Evolutionary conservation across 2,888 invertebrate species (phyloP), one percentile per base, ranked within the genome.

Genomic region (Theodoxus fluviatilis): DNA sequence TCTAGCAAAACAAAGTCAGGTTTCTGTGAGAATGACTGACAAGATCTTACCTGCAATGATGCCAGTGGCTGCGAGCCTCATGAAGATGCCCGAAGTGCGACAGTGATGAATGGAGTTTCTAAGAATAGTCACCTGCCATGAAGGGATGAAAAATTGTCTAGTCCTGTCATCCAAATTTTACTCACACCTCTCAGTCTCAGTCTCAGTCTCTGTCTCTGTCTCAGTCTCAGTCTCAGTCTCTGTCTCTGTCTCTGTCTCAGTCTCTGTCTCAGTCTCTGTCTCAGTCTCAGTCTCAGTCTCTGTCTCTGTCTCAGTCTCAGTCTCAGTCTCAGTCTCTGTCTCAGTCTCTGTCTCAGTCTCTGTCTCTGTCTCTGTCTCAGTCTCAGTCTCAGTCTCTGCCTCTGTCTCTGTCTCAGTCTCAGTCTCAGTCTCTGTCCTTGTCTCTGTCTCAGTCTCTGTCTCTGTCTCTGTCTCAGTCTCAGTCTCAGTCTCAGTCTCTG

Each of bases 41-140:
- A 38, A 28, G 61, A 22, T 63, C 75, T 52, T 67, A 82, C 84
- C 84, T 72, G 82, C 81, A 28, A 83, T 78, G 1, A 83, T 71
- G 3, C 84, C 84, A 4, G 80, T 77, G 4, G 84, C 81, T 18
- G 81, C 81, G 37, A 83, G 73, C 66, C 84, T 77, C 82, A 84
- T 81, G 67, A 83, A 83, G 22, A 84, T 77, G 7, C 82, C 84
- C 6, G 83, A 83, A 1, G 83, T 83, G 22, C 78, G 73, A 72
- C 83, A 83, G 65, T 83, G 82, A 61, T 82, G 82, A 22, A 84
- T 83, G 67, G 79, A 67, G 47, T 74, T 74, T 49, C 68, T 74
- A n/a, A 72, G 52, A 18, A 74, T 69, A 25, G 70, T 70, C 31
- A 68, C 71, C 74, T 74, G 67, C 7, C 22, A 40, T 6, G n/a